phyloP scores from a whole-genome alignment of 2,888 invertebrate species.

The Ormyrus rosae region DNA sequence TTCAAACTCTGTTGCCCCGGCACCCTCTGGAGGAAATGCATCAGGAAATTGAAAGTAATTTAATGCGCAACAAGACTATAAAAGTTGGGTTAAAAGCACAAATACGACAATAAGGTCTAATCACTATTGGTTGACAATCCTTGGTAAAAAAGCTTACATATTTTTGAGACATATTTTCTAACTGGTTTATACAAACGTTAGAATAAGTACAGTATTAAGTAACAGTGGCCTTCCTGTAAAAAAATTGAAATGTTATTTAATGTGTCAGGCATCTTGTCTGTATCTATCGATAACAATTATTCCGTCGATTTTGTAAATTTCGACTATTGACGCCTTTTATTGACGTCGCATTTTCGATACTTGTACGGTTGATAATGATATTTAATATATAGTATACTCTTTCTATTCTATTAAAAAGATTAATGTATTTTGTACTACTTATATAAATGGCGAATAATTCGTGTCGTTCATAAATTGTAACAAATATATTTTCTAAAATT shows the following conservation, averaged over 20 bases:
- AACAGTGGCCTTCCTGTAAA: constrained; percentile 60
- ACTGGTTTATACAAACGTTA: constrained; percentile 60
- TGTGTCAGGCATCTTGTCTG: constrained; percentile 23
- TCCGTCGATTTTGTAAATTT: constrained; percentile 38
- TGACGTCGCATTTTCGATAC: constrained; percentile 62
- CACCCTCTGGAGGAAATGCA: background rate
- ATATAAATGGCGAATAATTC: constrained; percentile 23
- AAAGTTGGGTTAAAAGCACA: constrained; percentile 48
- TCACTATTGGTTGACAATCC: constrained; percentile 48
- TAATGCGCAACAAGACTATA: constrained; percentile 34
- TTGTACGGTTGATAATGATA: constrained; percentile 65
- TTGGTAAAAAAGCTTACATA: constrained; percentile 54
- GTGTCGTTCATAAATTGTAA: constrained; percentile 31
- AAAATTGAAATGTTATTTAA: constrained; percentile 39
- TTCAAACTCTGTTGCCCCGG: constrained; percentile 51
- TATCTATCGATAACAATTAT: constrained; percentile 37
- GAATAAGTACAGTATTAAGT: constrained; percentile 66
- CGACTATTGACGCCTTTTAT: constrained; percentile 38
- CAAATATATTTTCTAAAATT: constrained; percentile 29
- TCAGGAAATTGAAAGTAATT: constrained; percentile 12
- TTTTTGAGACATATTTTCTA: constrained; percentile 56
- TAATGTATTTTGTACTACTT: constrained; percentile 50
- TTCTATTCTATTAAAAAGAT: constrained; percentile 59
- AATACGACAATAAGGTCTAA: constrained; percentile 51
- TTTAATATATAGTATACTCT: constrained; percentile 65